A percentile compares a stretch with the other conserved stretches of the same genome.
Conservation (phyloP, 2,888 invertebrate genomes). For the Byasa hedistus region DNA sequence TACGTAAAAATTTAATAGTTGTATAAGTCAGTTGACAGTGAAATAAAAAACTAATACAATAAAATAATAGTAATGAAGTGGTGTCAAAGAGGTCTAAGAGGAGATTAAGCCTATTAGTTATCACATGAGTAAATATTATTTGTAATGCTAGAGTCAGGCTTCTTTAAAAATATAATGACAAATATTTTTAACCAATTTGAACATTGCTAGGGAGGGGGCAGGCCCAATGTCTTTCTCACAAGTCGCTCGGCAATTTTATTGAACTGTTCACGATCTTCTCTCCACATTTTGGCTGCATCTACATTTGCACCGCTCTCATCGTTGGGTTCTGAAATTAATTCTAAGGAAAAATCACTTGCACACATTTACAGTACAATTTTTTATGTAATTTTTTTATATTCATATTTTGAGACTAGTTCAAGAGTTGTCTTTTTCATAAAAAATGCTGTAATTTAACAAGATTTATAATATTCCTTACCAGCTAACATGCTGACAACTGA, state of each 20-base stretch:
- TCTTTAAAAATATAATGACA: neutral
- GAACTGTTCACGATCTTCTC: constrained; percentile 96
- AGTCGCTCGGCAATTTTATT: constrained; percentile 94
- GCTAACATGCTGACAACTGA: constrained; percentile 99
- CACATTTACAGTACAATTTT: too few species aligned
- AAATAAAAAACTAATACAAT: too few species aligned
- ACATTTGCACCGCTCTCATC: constrained; percentile 99
- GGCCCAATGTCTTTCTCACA: constrained; percentile 93
- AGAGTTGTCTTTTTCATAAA: too few species aligned
- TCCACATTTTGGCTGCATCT: constrained; percentile 99
- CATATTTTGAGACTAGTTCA: too few species aligned
- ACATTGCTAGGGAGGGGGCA: constrained; percentile 66
- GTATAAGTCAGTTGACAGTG: too few species aligned
- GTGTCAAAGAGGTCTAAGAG: neutral
- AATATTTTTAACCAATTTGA: neutral
- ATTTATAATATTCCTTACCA: constrained; percentile 44
- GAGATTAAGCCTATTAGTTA: constrained; percentile 14
- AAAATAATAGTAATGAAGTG: neutral
- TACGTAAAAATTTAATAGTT: too few species aligned
- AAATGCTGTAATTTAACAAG: neutral
- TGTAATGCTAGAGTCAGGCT: neutral
- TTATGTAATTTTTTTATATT: too few species aligned
- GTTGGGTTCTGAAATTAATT: constrained; percentile 89
- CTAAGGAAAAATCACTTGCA: too few species aligned
- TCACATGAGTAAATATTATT: constrained; percentile 14